These are phyloP conservation scores for Eupithecia subfuscata DNA, from an alignment of 2,888 invertebrate genomes.

Conservation along the genomic window DNA sequence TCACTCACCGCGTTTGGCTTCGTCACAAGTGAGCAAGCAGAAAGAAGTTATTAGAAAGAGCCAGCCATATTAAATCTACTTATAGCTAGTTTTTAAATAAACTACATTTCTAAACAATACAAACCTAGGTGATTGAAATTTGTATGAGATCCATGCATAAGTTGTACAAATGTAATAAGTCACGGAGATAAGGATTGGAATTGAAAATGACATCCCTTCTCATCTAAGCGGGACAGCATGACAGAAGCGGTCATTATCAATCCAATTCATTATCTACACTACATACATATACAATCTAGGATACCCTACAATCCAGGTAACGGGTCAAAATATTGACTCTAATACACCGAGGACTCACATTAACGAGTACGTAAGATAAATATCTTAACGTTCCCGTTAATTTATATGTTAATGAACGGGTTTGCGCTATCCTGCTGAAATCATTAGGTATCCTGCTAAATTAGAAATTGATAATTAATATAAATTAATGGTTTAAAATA, in stretches of 20 bases:
- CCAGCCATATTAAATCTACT: slow-evolving; percentile 57
- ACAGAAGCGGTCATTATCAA: background rate
- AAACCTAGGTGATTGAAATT: background rate
- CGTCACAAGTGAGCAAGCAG: slow-evolving; percentile 76
- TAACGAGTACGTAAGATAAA: no score
- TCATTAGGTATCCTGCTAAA: no score
- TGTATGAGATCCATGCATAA: background rate
- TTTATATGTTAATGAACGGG: no score
- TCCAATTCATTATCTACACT: background rate
- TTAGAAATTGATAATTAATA: no score
- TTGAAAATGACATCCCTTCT: background rate
- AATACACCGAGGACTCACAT: no score
- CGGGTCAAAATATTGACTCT: no score
- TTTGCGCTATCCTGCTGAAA: no score
- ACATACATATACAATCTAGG: background rate
- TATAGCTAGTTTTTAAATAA: background rate
- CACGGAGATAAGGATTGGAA: background rate
- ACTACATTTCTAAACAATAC: background rate
- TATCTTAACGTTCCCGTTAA: no score
- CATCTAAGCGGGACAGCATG: background rate
- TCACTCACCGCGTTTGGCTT: slow-evolving; percentile 80
- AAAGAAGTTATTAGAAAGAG: slow-evolving; percentile 78
- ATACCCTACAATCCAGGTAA: background rate
- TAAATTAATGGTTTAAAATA: no score
- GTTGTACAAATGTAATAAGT: background rate